These are phyloP conservation scores for Heliconius charithonia DNA, from an alignment of 2,888 invertebrate genomes.

Conservation along the genomic window DNA sequence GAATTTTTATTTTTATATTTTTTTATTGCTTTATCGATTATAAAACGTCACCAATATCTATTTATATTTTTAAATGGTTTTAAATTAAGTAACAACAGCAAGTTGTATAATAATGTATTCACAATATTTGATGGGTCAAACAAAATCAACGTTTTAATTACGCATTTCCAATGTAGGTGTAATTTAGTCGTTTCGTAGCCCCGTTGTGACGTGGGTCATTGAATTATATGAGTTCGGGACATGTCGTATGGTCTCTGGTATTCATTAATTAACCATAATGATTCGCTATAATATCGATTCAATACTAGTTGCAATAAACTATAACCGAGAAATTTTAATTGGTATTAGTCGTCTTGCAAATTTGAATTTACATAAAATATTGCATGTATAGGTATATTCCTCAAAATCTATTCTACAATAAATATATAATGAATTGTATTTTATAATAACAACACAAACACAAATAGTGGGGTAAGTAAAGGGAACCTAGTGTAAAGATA, in stretches of 20 bases:
- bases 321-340: neutral
- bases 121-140: constrained; percentile 6
- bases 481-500: too few relatives aligned
- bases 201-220: constrained; percentile 32
- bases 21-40: too few relatives aligned
- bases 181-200: constrained; percentile 27
- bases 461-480: too few relatives aligned
- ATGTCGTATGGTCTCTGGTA: constrained; percentile 6
- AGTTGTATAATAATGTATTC: neutral
- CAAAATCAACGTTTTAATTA: constrained; percentile 14
- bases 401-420: too few relatives aligned
- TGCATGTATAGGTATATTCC: too few relatives aligned
- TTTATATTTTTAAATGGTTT: too few relatives aligned
- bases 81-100: too few relatives aligned
- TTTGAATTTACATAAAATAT: neutral
- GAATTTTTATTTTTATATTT: too few relatives aligned
- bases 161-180: constrained; percentile 4
- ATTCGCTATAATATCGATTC: constrained; percentile 24
- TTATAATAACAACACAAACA: too few relatives aligned
- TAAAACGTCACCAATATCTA: too few relatives aligned
- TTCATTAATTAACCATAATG: constrained; percentile 33
- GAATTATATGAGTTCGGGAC: constrained; percentile 16
- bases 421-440: too few relatives aligned
- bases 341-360: neutral
- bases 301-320: constrained; percentile 19